Conservation (phyloP, 1,140 invertebrate species). For the Camponotus pennsylvanicus region DNA sequence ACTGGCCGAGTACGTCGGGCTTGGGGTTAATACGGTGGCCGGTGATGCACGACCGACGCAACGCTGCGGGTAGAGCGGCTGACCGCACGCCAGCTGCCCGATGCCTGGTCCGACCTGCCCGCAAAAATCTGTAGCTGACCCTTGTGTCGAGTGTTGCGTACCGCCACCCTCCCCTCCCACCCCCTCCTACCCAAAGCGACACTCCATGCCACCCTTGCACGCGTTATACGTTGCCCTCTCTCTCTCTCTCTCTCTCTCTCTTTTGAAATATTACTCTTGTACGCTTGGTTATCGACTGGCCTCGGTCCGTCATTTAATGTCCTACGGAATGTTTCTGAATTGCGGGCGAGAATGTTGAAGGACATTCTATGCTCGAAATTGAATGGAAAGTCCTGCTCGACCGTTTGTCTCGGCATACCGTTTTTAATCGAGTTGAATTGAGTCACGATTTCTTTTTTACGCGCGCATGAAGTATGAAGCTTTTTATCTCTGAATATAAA, state of each 20-base stretch:
- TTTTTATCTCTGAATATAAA: background rate
- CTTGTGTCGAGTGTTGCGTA: constrained; percentile 72
- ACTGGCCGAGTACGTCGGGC: constrained; percentile 74
- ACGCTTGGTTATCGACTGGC: constrained; percentile 17
- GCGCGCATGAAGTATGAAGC: no score
- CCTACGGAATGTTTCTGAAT: constrained; percentile 37
- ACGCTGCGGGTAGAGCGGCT: constrained; percentile 81
- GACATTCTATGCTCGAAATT: background rate
- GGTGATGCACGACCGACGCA: constrained; percentile 84
- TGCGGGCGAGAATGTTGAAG: background rate
- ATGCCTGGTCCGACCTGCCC: constrained; percentile 77
- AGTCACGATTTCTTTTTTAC: no score
- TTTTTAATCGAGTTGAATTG: background rate
- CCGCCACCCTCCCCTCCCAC: background rate
- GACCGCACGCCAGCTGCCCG: constrained; percentile 84
- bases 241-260: background rate
- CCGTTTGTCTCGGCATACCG: background rate
- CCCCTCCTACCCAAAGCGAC: constrained; percentile 17
- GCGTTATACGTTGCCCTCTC: no score
- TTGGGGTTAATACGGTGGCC: constrained; percentile 84
- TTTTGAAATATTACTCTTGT: constrained; percentile 40
- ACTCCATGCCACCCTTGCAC: constrained; percentile 22
- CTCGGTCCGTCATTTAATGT: constrained; percentile 32
- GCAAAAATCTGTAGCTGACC: constrained; percentile 83
- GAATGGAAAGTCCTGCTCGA: background rate